A percentile compares a stretch with the other conserved stretches of the same genome.
Conservation (phyloP, 2,113 vertebrate genomes). For the Chloropsis hardwickii region DNA sequence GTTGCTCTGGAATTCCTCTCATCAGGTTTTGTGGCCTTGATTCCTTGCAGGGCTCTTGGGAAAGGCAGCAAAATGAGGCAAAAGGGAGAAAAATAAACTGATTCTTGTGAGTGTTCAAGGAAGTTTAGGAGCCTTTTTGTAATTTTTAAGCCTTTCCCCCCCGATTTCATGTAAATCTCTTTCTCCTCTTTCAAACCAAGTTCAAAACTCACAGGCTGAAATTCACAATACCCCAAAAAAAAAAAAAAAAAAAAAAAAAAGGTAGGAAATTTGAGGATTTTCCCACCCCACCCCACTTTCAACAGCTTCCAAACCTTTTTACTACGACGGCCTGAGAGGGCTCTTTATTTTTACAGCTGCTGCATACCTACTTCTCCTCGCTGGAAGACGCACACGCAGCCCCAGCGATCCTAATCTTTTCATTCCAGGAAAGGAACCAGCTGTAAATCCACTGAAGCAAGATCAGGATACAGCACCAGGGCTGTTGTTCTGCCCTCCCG, state of each 20-base stretch:
- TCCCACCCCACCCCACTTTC: slow-evolving; percentile 61
- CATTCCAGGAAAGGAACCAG: slow-evolving; percentile 68
- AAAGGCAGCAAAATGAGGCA: background rate
- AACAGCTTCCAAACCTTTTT: slow-evolving; percentile 51
- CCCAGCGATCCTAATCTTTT: slow-evolving; percentile 59
- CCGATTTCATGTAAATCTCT: background rate
- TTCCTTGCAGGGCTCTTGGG: background rate
- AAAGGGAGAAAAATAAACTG: background rate
- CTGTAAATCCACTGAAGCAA: slow-evolving; percentile 61
- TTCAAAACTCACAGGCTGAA: background rate
- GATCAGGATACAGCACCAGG: slow-evolving; percentile 42
- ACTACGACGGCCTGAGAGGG: slow-evolving; percentile 26
- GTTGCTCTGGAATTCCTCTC: background rate
- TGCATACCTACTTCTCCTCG: slow-evolving; percentile 60
- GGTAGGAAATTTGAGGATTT: slow-evolving; percentile 51
- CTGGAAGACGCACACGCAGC: slow-evolving; percentile 60
- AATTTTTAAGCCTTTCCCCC: background rate
- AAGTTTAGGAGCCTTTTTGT: background rate
- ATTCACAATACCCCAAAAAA: background rate
- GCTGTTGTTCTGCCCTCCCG: slow-evolving; percentile 39
- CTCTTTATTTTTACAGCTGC: slow-evolving; percentile 66
- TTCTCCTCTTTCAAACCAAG: background rate
- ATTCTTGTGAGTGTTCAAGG: background rate
- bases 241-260: background rate
- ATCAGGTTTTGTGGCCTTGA: background rate